Percentiles rank a stretch among this genome's conserved stretches.
These are phyloP conservation scores for Polylopha cassiicola DNA, from an alignment of 2,888 invertebrate species.

Conservation along the genomic window DNA sequence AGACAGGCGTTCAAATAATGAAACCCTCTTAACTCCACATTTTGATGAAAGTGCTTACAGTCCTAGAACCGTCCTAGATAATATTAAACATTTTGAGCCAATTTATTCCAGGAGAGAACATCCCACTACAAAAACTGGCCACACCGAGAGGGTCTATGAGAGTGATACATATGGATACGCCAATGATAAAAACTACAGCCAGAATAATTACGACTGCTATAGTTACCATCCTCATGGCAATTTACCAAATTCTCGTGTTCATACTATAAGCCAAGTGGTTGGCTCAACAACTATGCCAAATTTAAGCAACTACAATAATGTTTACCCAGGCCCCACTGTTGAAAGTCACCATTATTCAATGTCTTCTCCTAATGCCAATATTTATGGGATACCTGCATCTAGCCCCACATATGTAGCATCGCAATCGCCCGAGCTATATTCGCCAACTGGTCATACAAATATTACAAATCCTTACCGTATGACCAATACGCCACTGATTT, in stretches of 20 bases:
- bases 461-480: conserved; percentile 70
- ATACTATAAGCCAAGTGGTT: conserved; percentile 68
- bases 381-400: conserved; percentile 54
- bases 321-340: conserved; percentile 45
- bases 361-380: conserved; percentile 55
- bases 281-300: conserved; percentile 73
- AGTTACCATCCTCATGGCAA: conserved; percentile 63
- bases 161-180: conserved; percentile 56
- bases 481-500: conserved; percentile 69
- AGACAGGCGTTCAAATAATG: conserved; percentile 58
- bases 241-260: conserved; percentile 56
- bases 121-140: conserved; percentile 52
- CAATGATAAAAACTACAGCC: conserved; percentile 65
- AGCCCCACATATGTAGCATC: conserved; percentile 69
- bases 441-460: conserved; percentile 71
- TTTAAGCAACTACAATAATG: conserved; percentile 60
- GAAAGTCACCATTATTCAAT: conserved; percentile 55
- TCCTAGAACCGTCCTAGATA: conserved; percentile 48
- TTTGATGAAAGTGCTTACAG: conserved; percentile 53
- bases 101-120: conserved; percentile 58
- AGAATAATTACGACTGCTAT: conserved; percentile 62
- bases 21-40: conserved; percentile 51
- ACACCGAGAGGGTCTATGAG: conserved; percentile 60
- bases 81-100: conserved; percentile 52
- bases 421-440: conserved; percentile 68